phyloP scores from a whole-genome alignment of 2,113 vertebrate species.

The Acinonyx jubatus region DNA sequence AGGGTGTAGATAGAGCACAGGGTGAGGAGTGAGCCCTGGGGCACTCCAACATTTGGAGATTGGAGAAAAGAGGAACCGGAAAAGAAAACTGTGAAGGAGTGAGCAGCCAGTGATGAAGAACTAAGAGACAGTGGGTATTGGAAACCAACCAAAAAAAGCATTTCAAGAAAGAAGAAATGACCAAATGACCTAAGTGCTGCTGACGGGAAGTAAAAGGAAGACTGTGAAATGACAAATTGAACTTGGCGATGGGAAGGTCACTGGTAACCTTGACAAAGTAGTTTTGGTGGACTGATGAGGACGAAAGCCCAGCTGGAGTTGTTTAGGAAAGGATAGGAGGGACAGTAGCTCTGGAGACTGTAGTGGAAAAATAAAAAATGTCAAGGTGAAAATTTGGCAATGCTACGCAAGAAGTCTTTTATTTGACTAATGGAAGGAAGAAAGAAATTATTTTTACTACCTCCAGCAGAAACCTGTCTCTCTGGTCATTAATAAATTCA shows the following conservation, averaged over 20 bases:
- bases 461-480: constrained; percentile 82
- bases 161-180: neutral
- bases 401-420: neutral
- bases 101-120: neutral
- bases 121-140: neutral
- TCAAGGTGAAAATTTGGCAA: neutral
- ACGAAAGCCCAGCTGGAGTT: neutral
- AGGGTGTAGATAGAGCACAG: neutral
- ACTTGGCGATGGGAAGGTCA: neutral
- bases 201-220: neutral
- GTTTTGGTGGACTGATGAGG: neutral
- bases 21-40: neutral
- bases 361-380: neutral
- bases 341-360: neutral
- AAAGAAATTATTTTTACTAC: constrained; percentile 73
- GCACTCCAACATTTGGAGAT: neutral
- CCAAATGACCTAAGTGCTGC: neutral
- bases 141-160: neutral
- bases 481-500: constrained; percentile 82
- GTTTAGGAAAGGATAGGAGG: neutral
- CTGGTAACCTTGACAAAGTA: neutral
- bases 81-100: neutral
- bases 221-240: neutral
- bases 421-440: neutral
- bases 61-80: neutral